Base-by-base conservation (phyloP, 1,140 invertebrate genomes). In the Nymphalis io region DNA sequence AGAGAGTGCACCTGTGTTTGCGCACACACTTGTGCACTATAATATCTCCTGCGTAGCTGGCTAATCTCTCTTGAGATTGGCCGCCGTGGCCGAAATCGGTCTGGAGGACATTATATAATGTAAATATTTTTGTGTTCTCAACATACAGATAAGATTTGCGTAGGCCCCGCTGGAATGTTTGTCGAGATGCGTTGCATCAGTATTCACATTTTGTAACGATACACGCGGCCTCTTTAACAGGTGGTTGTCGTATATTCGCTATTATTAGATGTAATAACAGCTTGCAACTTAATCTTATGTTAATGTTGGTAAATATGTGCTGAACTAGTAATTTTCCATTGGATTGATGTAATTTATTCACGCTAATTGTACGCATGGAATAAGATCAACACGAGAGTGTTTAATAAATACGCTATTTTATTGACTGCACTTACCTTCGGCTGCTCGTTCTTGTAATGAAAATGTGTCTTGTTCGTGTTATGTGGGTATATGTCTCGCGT, bases 291-390 rank as follows among this genome's bases (percentile, higher is more conserved):
- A 60, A 67, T 67, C 21, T 51, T 39, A 67, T 48, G 40, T 33
- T 67, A 66, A 66, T 57, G 40, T 12, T 46, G 16, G 55, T 67
- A 67, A 51, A 67, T 59, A 51, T 67, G 64, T 60, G 57, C 60
- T 67, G 16, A 48, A 60, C 40, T 13, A 40, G 57, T 67, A 67
- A 67, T 67, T 60, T 51, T 60, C 64, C 55, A 60, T 27, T 16
- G 42, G 48, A 67, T 59, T 48, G 10, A 67, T 58, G 42, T 67
- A 67, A 67, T 60, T 46, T 66, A 66, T 66, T 67, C 64, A 59
- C 12, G 44, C 16, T n/a, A 67, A 59, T 60, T 21, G 55, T 60
- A 51, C 44, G 23, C 13, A 60, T 59, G 57, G 46, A 38, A 53
- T 51, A 46, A 66, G 42, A 59, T 59, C 40, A 66, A 59, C 55